These are phyloP conservation scores for Boleophthalmus pectinirostris DNA, from an alignment of 2,113 vertebrate species.

Conservation along the genomic window DNA sequence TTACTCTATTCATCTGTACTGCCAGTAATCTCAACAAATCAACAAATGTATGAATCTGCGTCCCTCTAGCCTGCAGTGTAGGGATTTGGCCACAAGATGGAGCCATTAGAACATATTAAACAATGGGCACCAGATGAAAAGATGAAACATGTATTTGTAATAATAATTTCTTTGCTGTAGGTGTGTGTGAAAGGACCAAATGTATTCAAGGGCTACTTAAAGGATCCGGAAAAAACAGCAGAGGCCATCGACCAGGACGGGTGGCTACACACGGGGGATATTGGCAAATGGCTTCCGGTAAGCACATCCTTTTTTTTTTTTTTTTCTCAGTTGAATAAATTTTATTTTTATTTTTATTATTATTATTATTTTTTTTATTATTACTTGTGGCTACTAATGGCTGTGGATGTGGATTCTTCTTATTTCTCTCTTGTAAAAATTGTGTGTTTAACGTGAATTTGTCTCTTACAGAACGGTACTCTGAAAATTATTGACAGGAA, in stretches of 20 bases:
- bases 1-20: no score
- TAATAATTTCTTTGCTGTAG: slow-evolving; percentile 63
- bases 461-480: slow-evolving; percentile 85
- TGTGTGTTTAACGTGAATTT: not conserved
- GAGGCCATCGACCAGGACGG: slow-evolving; percentile 89
- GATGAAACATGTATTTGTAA: not conserved
- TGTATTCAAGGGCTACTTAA: slow-evolving; percentile 92
- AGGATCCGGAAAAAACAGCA: slow-evolving; percentile 87
- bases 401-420: no score
- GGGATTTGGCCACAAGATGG: not conserved
- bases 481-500: slow-evolving; percentile 96
- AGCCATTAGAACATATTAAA: not conserved
- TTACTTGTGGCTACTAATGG: no score
- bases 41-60: not conserved
- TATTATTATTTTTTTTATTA: no score
- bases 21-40: no score
- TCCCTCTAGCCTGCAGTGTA: not conserved
- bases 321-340: no score
- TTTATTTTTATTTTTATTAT: no score
- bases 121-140: not conserved
- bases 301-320: slow-evolving; percentile 44
- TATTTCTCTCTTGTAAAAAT: not conserved
- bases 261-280: slow-evolving; percentile 96
- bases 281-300: slow-evolving; percentile 96
- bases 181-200: slow-evolving; percentile 93